A percentile compares a stretch with the other conserved stretches of the same genome.
Conservation (phyloP, 1,140 invertebrate genomes). For the Bombus terrestris region DNA sequence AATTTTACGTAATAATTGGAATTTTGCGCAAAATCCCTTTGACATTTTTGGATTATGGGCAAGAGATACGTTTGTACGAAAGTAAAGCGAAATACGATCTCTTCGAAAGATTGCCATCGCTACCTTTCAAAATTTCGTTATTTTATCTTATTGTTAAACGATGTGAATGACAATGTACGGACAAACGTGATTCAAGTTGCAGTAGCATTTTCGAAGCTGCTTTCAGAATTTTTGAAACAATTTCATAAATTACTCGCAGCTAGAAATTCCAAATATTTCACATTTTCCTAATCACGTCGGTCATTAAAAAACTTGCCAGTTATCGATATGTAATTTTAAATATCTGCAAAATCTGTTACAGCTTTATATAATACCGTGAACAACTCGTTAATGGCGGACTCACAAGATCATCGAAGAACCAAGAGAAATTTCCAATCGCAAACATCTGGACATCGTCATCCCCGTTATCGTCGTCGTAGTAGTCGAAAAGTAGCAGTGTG, state of each 20-base stretch:
- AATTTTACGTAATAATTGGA: neutral
- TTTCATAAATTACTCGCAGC: neutral
- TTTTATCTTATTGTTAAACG: neutral
- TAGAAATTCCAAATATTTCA: neutral
- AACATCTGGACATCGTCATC: neutral
- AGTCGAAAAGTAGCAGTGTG: conserved; percentile 12
- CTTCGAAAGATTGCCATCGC: neutral
- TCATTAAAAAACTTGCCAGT: no score
- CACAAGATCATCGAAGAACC: neutral
- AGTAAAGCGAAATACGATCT: neutral
- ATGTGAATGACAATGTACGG: neutral
- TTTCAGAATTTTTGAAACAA: no score
- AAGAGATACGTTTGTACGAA: neutral
- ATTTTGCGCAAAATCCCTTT: neutral
- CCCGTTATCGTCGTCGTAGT: neutral
- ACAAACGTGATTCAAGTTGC: neutral
- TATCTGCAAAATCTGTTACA: neutral
- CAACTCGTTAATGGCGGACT: neutral
- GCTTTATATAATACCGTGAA: conserved; percentile 47
- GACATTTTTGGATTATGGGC: neutral
- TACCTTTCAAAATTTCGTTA: neutral
- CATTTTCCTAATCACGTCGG: neutral
- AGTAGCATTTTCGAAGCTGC: neutral
- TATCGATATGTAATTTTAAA: neutral
- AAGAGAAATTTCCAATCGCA: neutral